A percentile compares a stretch with the other conserved stretches of the same genome.
phyloP scores from a whole-genome alignment of 1,140 invertebrate genomes.

The Tachypleus tridentatus region DNA sequence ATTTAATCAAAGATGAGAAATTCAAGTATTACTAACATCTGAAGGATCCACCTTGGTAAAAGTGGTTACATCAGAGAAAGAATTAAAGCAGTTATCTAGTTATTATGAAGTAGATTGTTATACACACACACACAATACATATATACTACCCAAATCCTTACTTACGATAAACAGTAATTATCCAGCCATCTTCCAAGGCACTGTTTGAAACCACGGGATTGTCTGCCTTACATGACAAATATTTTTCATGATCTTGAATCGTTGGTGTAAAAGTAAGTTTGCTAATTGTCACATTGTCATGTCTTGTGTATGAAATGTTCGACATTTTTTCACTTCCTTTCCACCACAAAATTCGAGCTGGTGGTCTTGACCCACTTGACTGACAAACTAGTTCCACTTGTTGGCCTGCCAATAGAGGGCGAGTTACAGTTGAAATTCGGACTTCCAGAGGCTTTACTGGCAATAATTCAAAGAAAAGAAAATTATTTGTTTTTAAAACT shows the following conservation, averaged over 20 bases:
- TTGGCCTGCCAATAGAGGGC: slow-evolving; percentile 54
- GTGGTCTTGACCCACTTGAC: slow-evolving; percentile 66
- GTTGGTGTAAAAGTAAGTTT: slow-evolving; percentile 38
- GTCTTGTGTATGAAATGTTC: slow-evolving; percentile 2
- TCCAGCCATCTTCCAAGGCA: slow-evolving; percentile 16
- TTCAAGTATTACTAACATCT: no score
- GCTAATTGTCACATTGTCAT: slow-evolving; percentile 22
- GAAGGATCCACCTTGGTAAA: no score
- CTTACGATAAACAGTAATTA: no score
- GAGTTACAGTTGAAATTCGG: slow-evolving; percentile 49
- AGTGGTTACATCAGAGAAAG: no score
- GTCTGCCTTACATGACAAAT: slow-evolving; percentile 65
- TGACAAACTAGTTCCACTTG: slow-evolving; percentile 65
- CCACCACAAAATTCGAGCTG: slow-evolving; percentile 76
- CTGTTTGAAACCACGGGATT: slow-evolving; percentile 42
- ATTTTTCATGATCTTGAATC: slow-evolving; percentile 66
- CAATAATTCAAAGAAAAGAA: no score
- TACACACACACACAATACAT: no score
- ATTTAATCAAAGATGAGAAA: no score
- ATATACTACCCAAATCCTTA: no score
- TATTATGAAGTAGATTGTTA: no score
- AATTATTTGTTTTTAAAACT: no score
- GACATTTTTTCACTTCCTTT: slow-evolving; percentile 29
- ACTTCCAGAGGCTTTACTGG: slow-evolving; percentile 67
- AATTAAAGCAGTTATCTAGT: no score